Conservation (phyloP, 2,797 vertebrate species). For the Apogon hyalosoma region DNA sequence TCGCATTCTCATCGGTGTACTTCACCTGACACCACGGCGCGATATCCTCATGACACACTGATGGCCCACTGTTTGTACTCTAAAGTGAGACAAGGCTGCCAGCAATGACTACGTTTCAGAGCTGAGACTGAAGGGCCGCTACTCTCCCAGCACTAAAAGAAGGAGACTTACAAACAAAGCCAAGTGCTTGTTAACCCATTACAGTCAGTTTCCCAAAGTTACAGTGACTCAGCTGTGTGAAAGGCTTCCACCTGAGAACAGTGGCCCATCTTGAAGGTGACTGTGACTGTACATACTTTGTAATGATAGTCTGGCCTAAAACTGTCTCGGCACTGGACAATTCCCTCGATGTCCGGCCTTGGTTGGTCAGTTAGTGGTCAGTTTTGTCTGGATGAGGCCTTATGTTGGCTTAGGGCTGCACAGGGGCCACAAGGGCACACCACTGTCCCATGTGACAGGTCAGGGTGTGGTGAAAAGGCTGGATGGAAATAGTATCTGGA, state of each 20-base stretch:
- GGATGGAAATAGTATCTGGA: conserved; percentile 82
- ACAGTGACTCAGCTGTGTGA: conserved; percentile 50
- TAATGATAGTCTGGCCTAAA: conserved; percentile 39
- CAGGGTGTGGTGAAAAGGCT: conserved; percentile 80
- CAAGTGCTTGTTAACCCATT: conserved; percentile 45
- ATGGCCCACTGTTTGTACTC: conserved; percentile 23
- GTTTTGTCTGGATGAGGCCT: conserved; percentile 54
- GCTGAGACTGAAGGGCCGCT: conserved; percentile 29
- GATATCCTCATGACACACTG: conserved; percentile 46
- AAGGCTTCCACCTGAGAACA: conserved; percentile 21
- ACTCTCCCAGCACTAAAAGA: conserved; percentile 19
- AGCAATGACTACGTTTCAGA: conserved; percentile 28
- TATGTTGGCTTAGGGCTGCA: conserved; percentile 36
- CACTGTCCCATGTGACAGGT: conserved; percentile 73
- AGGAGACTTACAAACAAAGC: conserved; percentile 32
- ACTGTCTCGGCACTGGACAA: conserved; percentile 31
- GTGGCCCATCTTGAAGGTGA: conserved; percentile 29
- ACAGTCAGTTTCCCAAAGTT: conserved; percentile 19
- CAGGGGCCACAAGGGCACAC: conserved; percentile 56
- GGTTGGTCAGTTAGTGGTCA: conserved; percentile 43
- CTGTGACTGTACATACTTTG: conserved; percentile 25
- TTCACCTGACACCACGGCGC: conserved; percentile 51
- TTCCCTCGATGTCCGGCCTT: conserved; percentile 32
- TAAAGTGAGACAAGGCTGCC: conserved; percentile 28
- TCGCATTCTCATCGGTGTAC: conserved; percentile 27